Evolutionary conservation across 2,113 vertebrate genomes (phyloP), one percentile per base, ranked within the genome.

Genomic region (Lipophrys pholis): DNA sequence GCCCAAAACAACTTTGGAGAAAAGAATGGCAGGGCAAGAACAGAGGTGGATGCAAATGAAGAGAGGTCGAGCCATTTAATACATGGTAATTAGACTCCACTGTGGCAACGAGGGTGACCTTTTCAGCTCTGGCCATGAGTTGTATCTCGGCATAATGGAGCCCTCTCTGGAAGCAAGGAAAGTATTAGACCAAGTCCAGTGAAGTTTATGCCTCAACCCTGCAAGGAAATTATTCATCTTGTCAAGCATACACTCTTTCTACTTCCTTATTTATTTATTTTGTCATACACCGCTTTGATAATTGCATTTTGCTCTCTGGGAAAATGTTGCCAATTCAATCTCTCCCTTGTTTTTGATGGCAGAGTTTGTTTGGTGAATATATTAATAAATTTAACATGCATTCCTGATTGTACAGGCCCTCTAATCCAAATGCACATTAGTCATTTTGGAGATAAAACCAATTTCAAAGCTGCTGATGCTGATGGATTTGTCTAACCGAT

Each of bases 381-480:
- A 80, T 90, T 80, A 84, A 92, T 90, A 84, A 72, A 83, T 89
- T 83, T 53, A 85, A 84, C 82, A 49, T 69, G 49, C 69, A 65
- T 77, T 66, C 71, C 60, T 88, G 85, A 85, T 89, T 81, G 69
- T 81, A 41, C 72, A 39, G 57, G 58, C 58, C 66, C 72, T 72
- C 61, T 86, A 75, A 76, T 83, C 69, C 69, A 80, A 79, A 84
- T 72, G 72, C 77, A 76, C 61, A 80, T 81, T 73, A 81, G 66
- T 78, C 54, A 78, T 78, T 83, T 81, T 76, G 51, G 69, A 85
- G 70, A 87, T 87, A 75, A 88, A 87, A 74, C 78, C 66, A 77
- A 85, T 87, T 87, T 88, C 72, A 82, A 86, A 86, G 79, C 80
- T 80, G 76, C 87, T 86, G 84, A 80, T 84, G 79, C 80, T n/a